Conservation (phyloP, 2,888 invertebrate genomes). For the Lepetodrilus schrolli region DNA sequence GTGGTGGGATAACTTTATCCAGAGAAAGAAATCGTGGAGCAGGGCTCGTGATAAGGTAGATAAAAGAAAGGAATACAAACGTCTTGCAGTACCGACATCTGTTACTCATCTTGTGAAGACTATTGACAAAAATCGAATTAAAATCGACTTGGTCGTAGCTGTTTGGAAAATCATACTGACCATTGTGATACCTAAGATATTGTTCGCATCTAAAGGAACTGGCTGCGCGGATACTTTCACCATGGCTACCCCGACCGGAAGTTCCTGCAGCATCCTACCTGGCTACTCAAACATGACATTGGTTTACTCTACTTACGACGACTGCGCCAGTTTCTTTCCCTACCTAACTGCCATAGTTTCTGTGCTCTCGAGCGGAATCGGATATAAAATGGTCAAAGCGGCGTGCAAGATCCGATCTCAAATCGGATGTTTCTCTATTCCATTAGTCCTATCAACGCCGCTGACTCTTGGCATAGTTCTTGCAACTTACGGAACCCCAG, state of each 20-base stretch:
- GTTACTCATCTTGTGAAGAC: background rate
- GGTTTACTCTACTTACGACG: background rate
- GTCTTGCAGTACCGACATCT: background rate
- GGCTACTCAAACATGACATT: background rate
- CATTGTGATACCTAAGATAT: constrained; percentile 76
- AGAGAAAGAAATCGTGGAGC: background rate
- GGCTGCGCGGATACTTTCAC: background rate
- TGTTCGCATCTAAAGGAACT: background rate
- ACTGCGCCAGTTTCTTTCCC: background rate
- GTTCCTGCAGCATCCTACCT: background rate
- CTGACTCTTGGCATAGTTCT: constrained; percentile 78
- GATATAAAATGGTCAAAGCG: constrained; percentile 94
- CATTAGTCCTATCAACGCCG: constrained; percentile 92
- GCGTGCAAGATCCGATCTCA: constrained; percentile 96
- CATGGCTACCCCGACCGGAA: background rate
- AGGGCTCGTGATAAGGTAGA: background rate
- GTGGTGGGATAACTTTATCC: constrained; percentile 10
- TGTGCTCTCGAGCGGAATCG: constrained; percentile 87
- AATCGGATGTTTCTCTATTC: constrained; percentile 96
- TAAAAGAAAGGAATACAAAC: background rate
- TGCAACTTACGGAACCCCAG: background rate
- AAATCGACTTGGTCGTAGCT: constrained; percentile 90
- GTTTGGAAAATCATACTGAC: constrained; percentile 91
- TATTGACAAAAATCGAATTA: background rate
- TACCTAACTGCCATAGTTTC: constrained; percentile 77